A percentile compares a stretch with the other conserved stretches of the same genome.
These are phyloP conservation scores for Panzeria rudis DNA, from an alignment of 2,888 invertebrate species.

Conservation along the genomic window DNA sequence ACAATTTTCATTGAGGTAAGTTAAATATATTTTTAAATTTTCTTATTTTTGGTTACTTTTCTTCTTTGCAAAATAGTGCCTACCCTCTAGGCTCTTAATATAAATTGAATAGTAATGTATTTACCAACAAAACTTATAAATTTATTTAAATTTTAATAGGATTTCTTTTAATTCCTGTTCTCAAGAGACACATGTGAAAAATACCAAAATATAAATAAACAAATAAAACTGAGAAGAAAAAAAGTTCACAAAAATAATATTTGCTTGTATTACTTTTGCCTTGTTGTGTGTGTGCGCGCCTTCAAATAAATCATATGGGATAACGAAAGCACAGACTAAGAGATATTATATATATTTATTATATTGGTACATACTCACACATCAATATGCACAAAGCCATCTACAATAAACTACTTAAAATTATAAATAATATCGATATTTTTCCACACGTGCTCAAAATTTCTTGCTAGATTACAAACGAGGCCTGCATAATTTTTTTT, in stretches of 20 bases:
- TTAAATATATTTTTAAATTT: not conserved
- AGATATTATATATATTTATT: not conserved
- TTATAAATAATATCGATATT: not conserved
- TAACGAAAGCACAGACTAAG: not conserved
- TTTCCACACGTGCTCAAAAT: not conserved
- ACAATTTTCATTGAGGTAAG: not conserved
- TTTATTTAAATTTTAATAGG: conserved; percentile 44
- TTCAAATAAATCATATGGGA: conserved; percentile 53
- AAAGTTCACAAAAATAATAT: not conserved
- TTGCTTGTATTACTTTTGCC: conserved; percentile 7
- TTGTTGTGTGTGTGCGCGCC: not conserved
- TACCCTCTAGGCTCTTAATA: conserved; percentile 29
- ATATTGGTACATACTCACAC: not conserved
- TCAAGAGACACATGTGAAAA: not conserved
- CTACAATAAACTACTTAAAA: conserved; percentile 5
- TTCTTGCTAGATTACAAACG: not conserved
- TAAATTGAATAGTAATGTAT: conserved; percentile 26
- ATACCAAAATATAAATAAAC: not conserved
- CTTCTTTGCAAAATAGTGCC: not conserved
- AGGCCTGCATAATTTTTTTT: too few relatives aligned
- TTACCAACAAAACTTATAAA: conserved; percentile 12
- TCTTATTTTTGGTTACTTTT: not conserved
- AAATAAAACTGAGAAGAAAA: conserved; percentile 14
- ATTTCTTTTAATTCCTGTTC: conserved; percentile 18
- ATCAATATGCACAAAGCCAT: not conserved